A percentile compares a stretch with the other conserved stretches of the same genome.
Conservation (phyloP, 2,888 invertebrate species). For the Zygothrica quintamaculata region DNA sequence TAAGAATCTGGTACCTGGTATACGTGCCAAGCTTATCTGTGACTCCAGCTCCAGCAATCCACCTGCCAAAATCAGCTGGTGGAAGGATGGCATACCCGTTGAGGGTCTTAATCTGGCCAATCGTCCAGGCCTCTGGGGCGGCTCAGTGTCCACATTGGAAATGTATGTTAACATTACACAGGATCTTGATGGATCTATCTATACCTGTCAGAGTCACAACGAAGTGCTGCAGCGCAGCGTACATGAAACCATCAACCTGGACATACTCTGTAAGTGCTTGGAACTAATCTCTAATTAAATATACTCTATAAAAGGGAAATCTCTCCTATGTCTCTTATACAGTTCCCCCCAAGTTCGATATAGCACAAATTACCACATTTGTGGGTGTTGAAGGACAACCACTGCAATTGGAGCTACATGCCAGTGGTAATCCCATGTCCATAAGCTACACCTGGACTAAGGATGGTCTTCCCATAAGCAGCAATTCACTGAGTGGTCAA, state of each 20-base stretch:
- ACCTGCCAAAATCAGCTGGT: conserved; percentile 82
- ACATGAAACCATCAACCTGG: conserved; percentile 81
- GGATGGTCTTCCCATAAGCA: conserved; percentile 82
- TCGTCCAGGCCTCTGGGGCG: conserved; percentile 82
- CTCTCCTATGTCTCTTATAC: not conserved
- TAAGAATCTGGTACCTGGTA: conserved; percentile 81
- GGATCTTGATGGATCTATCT: conserved; percentile 82
- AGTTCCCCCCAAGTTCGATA: conserved; percentile 83
- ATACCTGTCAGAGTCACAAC: conserved; percentile 83
- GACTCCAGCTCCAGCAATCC: conserved; percentile 83
- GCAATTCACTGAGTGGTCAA: conserved; percentile 72
- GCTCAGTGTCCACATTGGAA: conserved; percentile 82
- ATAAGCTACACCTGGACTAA: conserved; percentile 83
- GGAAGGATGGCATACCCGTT: conserved; percentile 83
- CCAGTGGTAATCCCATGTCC: conserved; percentile 82
- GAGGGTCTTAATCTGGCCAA: conserved; percentile 82
- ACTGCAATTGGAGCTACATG: conserved; percentile 80
- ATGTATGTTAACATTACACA: conserved; percentile 82
- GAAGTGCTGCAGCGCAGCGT: conserved; percentile 82
- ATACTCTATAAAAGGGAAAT: not conserved
- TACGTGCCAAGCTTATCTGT: conserved; percentile 81
- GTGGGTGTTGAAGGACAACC: conserved; percentile 82
- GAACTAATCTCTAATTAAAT: rapidly evolving
- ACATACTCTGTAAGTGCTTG: conserved; percentile 80
- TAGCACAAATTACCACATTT: conserved; percentile 72